phyloP scores from a whole-genome alignment of 2,797 vertebrate genomes.

The Zalophus californianus region DNA sequence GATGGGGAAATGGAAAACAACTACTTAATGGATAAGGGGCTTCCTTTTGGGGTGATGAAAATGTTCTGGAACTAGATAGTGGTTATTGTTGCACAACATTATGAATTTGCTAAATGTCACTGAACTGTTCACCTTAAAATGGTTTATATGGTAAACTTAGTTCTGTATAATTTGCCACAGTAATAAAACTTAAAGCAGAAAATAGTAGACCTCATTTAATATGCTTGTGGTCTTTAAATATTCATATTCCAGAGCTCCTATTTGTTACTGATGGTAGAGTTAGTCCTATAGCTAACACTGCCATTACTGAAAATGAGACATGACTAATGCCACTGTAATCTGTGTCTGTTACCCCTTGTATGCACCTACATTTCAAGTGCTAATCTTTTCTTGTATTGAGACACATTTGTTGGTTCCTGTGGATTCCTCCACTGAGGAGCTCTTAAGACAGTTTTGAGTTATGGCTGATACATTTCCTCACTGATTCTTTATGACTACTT shows the following conservation, averaged over 20 bases:
- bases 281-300: neutral
- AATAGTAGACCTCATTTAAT: neutral
- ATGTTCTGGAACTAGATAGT: neutral
- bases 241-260: neutral
- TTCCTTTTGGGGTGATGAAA: neutral
- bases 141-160: neutral
- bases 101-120: conserved; percentile 20
- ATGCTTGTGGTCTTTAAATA: neutral
- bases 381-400: neutral
- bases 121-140: neutral
- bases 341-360: neutral
- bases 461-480: neutral
- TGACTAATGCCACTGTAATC: neutral
- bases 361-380: neutral
- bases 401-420: neutral
- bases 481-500: neutral
- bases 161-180: neutral
- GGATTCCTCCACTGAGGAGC: neutral
- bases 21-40: neutral
- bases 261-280: neutral
- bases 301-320: neutral
- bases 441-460: neutral
- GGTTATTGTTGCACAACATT: neutral
- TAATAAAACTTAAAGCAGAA: conserved; percentile 16
- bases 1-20: neutral